Evolutionary conservation across 1,140 invertebrate genomes (phyloP).

Genomic region (Trichogramma pretiosum): DNA sequence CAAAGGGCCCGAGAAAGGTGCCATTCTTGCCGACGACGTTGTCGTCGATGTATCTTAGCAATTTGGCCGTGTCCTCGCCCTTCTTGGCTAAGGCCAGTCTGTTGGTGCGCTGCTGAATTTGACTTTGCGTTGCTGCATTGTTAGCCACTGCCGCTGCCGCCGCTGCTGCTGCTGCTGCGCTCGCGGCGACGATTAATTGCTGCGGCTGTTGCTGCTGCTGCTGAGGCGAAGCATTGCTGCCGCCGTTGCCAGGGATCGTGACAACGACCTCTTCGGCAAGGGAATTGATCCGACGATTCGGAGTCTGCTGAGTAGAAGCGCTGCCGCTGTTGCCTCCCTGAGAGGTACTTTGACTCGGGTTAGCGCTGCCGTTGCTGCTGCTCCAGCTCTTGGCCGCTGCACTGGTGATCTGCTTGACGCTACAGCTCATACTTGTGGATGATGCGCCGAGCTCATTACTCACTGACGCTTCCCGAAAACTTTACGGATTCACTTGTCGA

Average conservation of each 20-base stretch:
- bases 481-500: too few relatives aligned
- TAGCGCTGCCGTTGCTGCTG: too few relatives aligned
- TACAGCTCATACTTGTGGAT: not conserved
- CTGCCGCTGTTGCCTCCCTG: too few relatives aligned
- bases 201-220: slow-evolving; percentile 8
- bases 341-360: too few relatives aligned
- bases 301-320: too few relatives aligned
- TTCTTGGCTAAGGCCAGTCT: slow-evolving; percentile 22
- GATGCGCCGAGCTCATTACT: too few relatives aligned
- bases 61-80: slow-evolving; percentile 54
- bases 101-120: too few relatives aligned
- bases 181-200: slow-evolving; percentile 3
- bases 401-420: not conserved
- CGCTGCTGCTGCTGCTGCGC: not conserved
- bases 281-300: too few relatives aligned
- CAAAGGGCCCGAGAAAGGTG: slow-evolving; percentile 72
- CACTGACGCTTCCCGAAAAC: too few relatives aligned
- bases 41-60: slow-evolving; percentile 69
- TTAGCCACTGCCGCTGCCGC: slow-evolving; percentile 7
- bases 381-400: not conserved
- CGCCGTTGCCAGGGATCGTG: too few relatives aligned
- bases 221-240: not conserved
- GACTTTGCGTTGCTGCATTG: slow-evolving; percentile 19
- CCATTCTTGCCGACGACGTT: slow-evolving; percentile 71
- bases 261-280: too few relatives aligned